Evolutionary conservation across 2,888 invertebrate genomes (phyloP).

Genomic region (Drosophila vallismaia): DNA sequence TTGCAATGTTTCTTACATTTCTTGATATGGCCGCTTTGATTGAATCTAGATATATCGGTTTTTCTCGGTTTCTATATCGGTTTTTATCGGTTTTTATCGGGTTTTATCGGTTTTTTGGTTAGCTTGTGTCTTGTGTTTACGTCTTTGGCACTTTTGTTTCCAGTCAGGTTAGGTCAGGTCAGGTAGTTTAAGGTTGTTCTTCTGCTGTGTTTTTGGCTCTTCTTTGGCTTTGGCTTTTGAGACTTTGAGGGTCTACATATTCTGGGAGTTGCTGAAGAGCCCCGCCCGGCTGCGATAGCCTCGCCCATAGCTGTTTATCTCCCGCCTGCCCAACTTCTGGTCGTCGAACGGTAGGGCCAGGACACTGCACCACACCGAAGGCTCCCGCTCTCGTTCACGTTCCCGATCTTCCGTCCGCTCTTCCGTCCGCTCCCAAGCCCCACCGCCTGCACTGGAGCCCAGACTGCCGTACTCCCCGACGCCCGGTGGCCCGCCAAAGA

Average conservation of each 20-base stretch:
- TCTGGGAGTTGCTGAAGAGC: slow-evolving; percentile 92
- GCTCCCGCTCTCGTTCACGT: slow-evolving; percentile 83
- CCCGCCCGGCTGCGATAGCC: slow-evolving; percentile 91
- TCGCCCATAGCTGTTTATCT: slow-evolving; percentile 86
- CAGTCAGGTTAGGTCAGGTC: slow-evolving; percentile 3
- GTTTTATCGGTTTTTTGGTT: slow-evolving; percentile 8
- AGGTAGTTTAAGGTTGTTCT: slow-evolving; percentile 26
- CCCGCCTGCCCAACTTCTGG: slow-evolving; percentile 94
- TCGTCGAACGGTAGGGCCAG: slow-evolving; percentile 96
- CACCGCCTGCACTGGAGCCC: slow-evolving; percentile 63
- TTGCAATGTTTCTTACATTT: slow-evolving; percentile 70
- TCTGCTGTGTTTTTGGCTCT: slow-evolving; percentile 30
- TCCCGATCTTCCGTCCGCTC: slow-evolving; percentile 77
- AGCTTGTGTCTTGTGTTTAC: slow-evolving; percentile 27
- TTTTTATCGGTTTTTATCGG: background rate
- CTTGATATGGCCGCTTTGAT: slow-evolving; percentile 60
- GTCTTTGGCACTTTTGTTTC: slow-evolving; percentile 21
- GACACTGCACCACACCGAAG: slow-evolving; percentile 94
- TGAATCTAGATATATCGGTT: slow-evolving; percentile 20
- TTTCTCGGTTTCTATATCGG: background rate
- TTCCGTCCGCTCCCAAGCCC: slow-evolving; percentile 77
- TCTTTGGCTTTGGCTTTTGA: slow-evolving; percentile 59
- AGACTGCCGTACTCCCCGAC: slow-evolving; percentile 58
- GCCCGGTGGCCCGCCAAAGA: slow-evolving; percentile 40
- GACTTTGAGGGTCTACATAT: slow-evolving; percentile 44